phyloP scores from a whole-genome alignment of 2,113 vertebrate species.

The Scytalopus superciliaris region DNA sequence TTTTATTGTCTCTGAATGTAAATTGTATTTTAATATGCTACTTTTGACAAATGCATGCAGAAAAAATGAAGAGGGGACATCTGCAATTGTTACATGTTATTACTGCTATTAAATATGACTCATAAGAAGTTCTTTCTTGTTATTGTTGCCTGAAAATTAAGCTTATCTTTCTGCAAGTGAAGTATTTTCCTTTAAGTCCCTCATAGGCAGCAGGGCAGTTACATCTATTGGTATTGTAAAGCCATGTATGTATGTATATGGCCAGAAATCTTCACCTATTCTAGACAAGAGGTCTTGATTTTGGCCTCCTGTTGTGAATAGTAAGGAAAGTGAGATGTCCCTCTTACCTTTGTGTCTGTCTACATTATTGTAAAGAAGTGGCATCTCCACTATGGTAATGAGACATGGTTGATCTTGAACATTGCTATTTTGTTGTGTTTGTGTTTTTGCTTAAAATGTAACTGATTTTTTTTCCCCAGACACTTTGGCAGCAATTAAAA shows the following conservation, averaged over 20 bases:
- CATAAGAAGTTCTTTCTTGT: neutral
- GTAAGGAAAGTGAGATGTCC: neutral
- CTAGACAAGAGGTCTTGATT: neutral
- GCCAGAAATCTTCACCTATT: neutral
- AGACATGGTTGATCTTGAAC: neutral
- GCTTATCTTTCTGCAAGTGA: neutral
- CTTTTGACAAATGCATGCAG: neutral
- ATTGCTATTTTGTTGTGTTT: neutral
- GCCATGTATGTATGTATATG: neutral
- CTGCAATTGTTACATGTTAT: neutral
- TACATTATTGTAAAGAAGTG: neutral
- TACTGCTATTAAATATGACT: neutral
- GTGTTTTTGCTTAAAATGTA: neutral
- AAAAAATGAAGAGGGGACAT: neutral
- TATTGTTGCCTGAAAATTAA: neutral
- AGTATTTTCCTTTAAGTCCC: neutral
- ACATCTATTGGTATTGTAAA: neutral
- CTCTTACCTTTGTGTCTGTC: neutral
- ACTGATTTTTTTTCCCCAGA: neutral
- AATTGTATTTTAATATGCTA: neutral
- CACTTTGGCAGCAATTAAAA: neutral
- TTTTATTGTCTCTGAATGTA: conserved; percentile 3
- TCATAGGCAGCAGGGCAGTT: neutral
- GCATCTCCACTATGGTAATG: neutral
- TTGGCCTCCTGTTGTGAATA: neutral